Conservation (phyloP, 2,888 invertebrate genomes). For the Lasioglossum vierecki region DNA sequence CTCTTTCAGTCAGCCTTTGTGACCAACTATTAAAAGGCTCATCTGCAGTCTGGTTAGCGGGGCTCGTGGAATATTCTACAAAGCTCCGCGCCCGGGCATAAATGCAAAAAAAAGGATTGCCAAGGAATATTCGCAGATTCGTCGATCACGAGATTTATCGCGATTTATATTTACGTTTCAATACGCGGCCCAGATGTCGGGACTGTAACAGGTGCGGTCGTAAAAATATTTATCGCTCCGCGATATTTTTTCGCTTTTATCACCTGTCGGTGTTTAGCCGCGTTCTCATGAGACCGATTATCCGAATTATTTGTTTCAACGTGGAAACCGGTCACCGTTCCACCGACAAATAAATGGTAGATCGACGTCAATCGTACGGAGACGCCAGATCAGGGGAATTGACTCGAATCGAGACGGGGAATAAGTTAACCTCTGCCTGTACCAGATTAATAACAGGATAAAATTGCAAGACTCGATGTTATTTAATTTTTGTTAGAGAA, state of each 20-base stretch:
- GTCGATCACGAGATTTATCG: neutral
- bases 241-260: neutral
- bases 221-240: neutral
- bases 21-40: slow-evolving; percentile 55
- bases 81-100: neutral
- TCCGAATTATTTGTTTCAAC: neutral
- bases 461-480: too few species aligned
- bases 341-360: neutral
- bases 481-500: too few species aligned
- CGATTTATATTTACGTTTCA: slow-evolving; percentile 25
- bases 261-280: neutral
- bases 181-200: neutral
- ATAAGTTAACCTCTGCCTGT: too few species aligned
- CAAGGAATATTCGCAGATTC: neutral
- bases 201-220: neutral
- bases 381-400: too few species aligned
- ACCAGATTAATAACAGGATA: too few species aligned
- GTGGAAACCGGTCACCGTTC: neutral
- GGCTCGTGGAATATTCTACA: slow-evolving; percentile 17
- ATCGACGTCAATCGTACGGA: neutral
- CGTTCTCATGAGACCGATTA: neutral
- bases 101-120: neutral
- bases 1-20: slow-evolving; percentile 55
- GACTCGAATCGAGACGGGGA: too few species aligned
- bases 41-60: slow-evolving; percentile 43